Conservation (phyloP, 2,888 invertebrate species). For the Buathra laborator region DNA sequence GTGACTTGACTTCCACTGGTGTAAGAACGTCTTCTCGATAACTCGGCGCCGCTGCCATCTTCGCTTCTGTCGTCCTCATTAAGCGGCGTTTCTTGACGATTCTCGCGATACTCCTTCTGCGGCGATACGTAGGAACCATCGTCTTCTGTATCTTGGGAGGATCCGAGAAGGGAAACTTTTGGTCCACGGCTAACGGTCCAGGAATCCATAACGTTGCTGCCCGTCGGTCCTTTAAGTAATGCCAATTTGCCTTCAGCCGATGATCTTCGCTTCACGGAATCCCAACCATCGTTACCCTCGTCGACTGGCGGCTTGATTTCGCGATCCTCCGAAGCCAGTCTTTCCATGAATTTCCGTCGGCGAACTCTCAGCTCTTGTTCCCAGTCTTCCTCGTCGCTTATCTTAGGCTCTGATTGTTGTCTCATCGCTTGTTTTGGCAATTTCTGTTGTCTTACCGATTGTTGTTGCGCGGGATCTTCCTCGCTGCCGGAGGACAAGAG, state of each 20-base stretch:
- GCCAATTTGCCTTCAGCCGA: conserved; percentile 84
- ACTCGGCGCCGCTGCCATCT: conserved; percentile 74
- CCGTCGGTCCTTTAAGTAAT: conserved; percentile 78
- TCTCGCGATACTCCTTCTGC: conserved; percentile 40
- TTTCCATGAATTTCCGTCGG: conserved; percentile 76
- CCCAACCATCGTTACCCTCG: conserved; percentile 75
- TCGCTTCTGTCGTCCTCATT: conserved; percentile 60
- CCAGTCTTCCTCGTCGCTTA: conserved; percentile 83
- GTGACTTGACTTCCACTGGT: conserved; percentile 77
- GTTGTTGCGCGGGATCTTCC: conserved; percentile 70
- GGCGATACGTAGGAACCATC: conserved; percentile 65
- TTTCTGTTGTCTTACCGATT: conserved; percentile 51
- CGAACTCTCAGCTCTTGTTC: conserved; percentile 79
- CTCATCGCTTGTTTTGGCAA: conserved; percentile 58
- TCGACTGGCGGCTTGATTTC: conserved; percentile 55
- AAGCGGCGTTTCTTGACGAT: conserved; percentile 10
- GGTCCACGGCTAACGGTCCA: conserved; percentile 82
- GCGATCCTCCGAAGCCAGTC: conserved; percentile 72
- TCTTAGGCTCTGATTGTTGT: conserved; percentile 72
- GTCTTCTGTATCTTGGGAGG: conserved; percentile 81
- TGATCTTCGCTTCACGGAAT: conserved; percentile 79
- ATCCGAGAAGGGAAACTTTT: conserved; percentile 76
- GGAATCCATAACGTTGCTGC: conserved; percentile 81
- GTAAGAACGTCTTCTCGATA: conserved; percentile 72
- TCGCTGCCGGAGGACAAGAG: conserved; percentile 80